A percentile compares a stretch with the other conserved stretches of the same genome.
These are phyloP conservation scores for Drosophila orena DNA, from an alignment of 1,140 invertebrate genomes.

Conservation along the genomic window DNA sequence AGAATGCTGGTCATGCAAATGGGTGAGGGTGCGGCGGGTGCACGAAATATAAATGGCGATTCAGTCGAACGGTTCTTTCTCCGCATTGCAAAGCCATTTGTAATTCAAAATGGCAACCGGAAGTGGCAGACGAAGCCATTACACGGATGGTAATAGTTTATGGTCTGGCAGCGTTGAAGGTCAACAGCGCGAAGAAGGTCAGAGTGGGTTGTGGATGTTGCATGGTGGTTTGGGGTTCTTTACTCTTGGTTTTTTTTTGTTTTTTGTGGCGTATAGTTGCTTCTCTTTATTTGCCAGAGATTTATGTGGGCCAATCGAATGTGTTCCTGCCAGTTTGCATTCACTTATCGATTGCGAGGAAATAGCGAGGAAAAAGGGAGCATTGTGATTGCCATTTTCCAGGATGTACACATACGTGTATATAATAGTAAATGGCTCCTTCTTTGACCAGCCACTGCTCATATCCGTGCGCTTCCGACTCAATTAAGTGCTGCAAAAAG, in stretches of 20 bases:
- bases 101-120: constrained; percentile 59
- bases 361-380: background rate
- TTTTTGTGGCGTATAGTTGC: background rate
- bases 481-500: constrained; percentile 38
- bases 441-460: background rate
- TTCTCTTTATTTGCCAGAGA: background rate
- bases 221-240: too few species aligned
- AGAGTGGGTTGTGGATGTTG: background rate
- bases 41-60: constrained; percentile 5
- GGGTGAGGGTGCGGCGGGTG: background rate
- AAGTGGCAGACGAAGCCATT: constrained; percentile 50
- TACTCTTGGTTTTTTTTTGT: too few species aligned
- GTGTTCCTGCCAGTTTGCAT: constrained; percentile 17
- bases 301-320: constrained; percentile 21
- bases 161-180: constrained; percentile 20
- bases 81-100: constrained; percentile 33
- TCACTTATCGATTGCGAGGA: constrained; percentile 20
- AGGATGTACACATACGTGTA: constrained; percentile 4
- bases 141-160: constrained; percentile 30
- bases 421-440: background rate
- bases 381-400: background rate
- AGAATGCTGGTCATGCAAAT: constrained; percentile 31
- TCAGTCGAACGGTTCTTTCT: constrained; percentile 3
- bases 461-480: constrained; percentile 13
- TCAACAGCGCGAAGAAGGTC: constrained; percentile 27